Conservation (phyloP, 2,113 vertebrate genomes). For the Engystomops pustulosus region DNA sequence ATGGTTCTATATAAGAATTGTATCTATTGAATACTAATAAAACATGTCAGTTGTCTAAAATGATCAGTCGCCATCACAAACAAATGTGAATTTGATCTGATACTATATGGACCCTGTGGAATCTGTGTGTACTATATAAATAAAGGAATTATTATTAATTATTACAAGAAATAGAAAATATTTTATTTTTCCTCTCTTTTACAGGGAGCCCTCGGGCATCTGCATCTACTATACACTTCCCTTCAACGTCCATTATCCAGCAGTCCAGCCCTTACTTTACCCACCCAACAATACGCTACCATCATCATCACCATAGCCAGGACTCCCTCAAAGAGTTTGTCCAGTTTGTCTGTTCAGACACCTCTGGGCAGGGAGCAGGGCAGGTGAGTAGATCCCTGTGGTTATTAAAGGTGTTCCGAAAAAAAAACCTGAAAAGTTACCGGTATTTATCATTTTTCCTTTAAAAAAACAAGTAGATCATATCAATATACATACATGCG, state of each 20-base stretch:
- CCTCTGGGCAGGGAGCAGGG: constrained; percentile 86
- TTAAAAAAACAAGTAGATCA: accelerated
- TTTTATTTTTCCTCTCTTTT: not conserved
- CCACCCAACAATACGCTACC: constrained; percentile 96
- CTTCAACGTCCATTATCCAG: constrained; percentile 97
- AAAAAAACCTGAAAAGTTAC: too few relatives aligned
- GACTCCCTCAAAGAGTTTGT: constrained; percentile 95
- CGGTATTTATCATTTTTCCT: too few relatives aligned
- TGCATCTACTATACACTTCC: constrained; percentile 93
- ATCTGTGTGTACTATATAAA: too few relatives aligned
- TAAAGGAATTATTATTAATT: too few relatives aligned
- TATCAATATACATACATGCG: not conserved
- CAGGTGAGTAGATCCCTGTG: constrained; percentile 79
- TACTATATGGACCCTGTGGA: too few relatives aligned
- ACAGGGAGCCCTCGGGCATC: constrained; percentile 93
- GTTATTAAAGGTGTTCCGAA: not conserved
- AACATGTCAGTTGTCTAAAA: too few relatives aligned
- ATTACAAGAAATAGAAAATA: not conserved
- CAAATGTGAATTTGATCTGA: too few relatives aligned
- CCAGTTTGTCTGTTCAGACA: constrained; percentile 95
- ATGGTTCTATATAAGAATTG: too few relatives aligned
- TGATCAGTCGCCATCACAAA: too few relatives aligned
- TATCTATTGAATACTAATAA: too few relatives aligned
- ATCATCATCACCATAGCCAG: constrained; percentile 90
- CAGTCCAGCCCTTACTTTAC: constrained; percentile 96